Evolutionary conservation across 2,113 vertebrate species (phyloP), one percentile per base, ranked within the genome.

Genomic region (Notarius quadriscutis): DNA sequence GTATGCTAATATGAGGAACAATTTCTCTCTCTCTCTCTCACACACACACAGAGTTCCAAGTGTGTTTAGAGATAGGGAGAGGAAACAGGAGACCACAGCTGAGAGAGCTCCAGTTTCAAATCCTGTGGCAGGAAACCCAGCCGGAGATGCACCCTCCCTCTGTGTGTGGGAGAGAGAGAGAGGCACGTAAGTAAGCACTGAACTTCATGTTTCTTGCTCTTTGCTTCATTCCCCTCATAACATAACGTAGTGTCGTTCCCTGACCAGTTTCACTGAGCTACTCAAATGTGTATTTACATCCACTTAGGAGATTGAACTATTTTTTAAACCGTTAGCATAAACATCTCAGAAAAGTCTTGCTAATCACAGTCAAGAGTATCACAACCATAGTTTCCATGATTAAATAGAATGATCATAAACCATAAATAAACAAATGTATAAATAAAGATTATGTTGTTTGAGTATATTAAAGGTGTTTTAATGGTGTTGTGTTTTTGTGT

Each of bases 41-140:
- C 63, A 78, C 77, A 82, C 57, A 82, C 10, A 30, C 57, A 75
- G 14, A 72, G 50, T 82, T 82, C 71, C 87, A 81, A 41, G 51
- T 86, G 71, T 75, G 87, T 90, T 86, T 81, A 57, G 87, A 90
- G 83, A 84, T 63, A 78, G 50, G 67, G 75, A 88, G 83, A 91
- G 91, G 84, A 90, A 91, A 91, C 78, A 71, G 86, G 84, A 90
- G 90, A 92, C 86, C 91, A 92, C 90, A 92, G 89, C 90, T 91
- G 90, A 90, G 86, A 72, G 51, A 88, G 90, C 89, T 92, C 90
- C 87, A 88, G 87, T 90, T 91, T 91, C 91, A 92, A 84, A 90
- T 89, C 91, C 91, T 92, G 90, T 91, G 86, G 86, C 91, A 92
- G 91, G 91, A 92, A 92, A 87, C 88, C 60, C 69, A 90, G 87